Evolutionary conservation across 2,888 invertebrate genomes (phyloP).

Genomic region (Venusia cambrica): DNA sequence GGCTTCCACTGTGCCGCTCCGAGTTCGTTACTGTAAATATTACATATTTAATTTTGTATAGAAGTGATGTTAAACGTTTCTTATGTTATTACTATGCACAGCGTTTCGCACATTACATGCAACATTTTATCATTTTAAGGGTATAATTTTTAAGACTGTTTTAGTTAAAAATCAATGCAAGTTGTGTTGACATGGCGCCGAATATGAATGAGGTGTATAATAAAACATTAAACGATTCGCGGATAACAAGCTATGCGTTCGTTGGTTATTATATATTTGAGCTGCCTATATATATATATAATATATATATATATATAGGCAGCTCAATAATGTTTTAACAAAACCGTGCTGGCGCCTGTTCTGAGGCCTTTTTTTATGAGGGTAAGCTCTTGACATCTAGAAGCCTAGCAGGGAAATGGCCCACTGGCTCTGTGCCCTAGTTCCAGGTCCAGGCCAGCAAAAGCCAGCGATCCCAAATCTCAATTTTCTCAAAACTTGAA

Average conservation of each 20-base stretch:
- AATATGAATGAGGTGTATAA: too few species aligned
- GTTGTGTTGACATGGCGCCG: conserved; percentile 34
- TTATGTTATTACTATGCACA: conserved; percentile 50
- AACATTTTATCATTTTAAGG: conserved; percentile 43
- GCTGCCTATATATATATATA: too few species aligned
- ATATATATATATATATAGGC: too few species aligned
- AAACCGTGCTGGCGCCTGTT: conserved; percentile 28
- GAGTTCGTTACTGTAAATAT: too few species aligned
- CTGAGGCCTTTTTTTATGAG: conserved; percentile 39
- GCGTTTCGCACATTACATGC: conserved; percentile 50
- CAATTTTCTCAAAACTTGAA: too few species aligned
- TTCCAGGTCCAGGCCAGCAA: too few species aligned
- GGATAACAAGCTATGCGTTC: conserved; percentile 10
- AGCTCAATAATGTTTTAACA: conserved; percentile 40
- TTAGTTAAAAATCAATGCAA: conserved; percentile 59
- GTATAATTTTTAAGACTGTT: conserved; percentile 62
- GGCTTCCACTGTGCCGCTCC: conserved; percentile 35
- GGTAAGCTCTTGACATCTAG: too few species aligned
- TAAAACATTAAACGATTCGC: background rate
- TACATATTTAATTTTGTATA: conserved; percentile 37
- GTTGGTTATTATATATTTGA: conserved; percentile 25
- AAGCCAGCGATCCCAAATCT: too few species aligned
- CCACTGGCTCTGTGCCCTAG: too few species aligned
- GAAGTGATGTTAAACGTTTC: conserved; percentile 31
- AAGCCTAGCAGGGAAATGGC: too few species aligned